These are phyloP conservation scores for Odontocerum albicorne DNA, from an alignment of 2,888 invertebrate genomes.

Conservation along the genomic window DNA sequence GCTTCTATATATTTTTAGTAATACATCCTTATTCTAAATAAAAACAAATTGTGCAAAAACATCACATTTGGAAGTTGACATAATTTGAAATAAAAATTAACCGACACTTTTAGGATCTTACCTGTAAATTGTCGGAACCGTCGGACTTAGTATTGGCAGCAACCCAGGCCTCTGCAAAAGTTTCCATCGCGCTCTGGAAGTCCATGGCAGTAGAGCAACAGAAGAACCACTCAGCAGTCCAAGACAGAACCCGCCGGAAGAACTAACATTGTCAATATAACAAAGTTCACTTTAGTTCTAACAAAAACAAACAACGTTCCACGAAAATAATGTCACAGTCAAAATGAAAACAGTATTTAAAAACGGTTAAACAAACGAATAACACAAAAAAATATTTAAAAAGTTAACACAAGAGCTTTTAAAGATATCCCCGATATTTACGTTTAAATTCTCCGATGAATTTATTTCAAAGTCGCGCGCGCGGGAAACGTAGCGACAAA, in stretches of 20 bases:
- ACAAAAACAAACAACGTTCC: not conserved
- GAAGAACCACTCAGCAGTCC: constrained; percentile 2
- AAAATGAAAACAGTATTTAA: not conserved
- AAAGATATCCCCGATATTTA: not conserved
- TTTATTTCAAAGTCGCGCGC: not conserved
- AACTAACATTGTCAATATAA: constrained; percentile 5
- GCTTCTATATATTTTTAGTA: too few relatives aligned
- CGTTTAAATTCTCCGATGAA: too few relatives aligned
- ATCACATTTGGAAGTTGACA: too few relatives aligned
- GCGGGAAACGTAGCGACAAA: constrained; percentile 38
- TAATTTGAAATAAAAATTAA: too few relatives aligned
- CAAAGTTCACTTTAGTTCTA: not conserved
- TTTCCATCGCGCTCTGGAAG: constrained; percentile 98
- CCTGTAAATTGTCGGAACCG: constrained; percentile 65
- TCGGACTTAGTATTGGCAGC: constrained; percentile 82
- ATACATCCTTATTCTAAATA: too few relatives aligned
- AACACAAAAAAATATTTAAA: not conserved
- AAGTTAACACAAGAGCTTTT: constrained; percentile 3
- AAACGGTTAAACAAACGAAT: constrained; percentile 2
- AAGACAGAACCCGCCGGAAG: constrained; percentile 4
- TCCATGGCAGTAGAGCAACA: constrained; percentile 66
- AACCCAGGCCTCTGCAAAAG: constrained; percentile 96
- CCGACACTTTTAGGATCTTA: too few relatives aligned
- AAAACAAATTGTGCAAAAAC: too few relatives aligned
- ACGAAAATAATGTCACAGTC: not conserved